Base-by-base conservation (phyloP, 2,888 invertebrate genomes). In the Macrophya annulata region DNA sequence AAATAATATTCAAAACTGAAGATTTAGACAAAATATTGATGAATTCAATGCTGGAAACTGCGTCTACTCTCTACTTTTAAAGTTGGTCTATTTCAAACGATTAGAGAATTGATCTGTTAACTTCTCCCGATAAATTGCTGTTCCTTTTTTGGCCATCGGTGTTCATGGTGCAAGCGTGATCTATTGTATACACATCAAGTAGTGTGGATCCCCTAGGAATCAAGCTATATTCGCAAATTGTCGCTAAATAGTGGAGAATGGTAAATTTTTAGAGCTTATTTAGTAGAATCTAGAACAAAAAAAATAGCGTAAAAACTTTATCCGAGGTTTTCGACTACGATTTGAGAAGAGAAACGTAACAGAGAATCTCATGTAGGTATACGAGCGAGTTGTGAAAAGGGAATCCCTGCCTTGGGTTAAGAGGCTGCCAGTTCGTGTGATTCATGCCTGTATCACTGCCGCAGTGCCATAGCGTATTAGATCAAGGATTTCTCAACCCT, bases 381-480 rank as follows among this genome's bases (percentile, higher is more conserved):
- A 31, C 31, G 31, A 31, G 31, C 31, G 17, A 48, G 77, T 77
- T 77, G 31, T 77, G 31, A 25, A 31, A 55, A 77, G 55, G 77
- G 43, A 77, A 74, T 74, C 25, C 45, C 40, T 25, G 21, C 25
- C 71, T 31, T 15, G 17, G 76, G 77, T 55, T 76, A 48, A 76
- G 77, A 77, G 77, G 77, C 48, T 77, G 51, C 77, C 77, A 51
- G 77, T 77, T 77, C 15, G 31, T 31, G n/a, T 77, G 77, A 77
- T 55, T 77, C 77, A 55, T 55, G 51, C 17, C 51, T 51, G 31
- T 51, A 31, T 77, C 77, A 77, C 77, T 21, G 15, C 74, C 74
- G 21, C 25, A 12, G 21, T 62, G 25, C 62, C 40, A 17, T n/a
- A n/a, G 71, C 43, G n/a, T 71, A 40, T 71, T 9, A 71, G 17